These are phyloP conservation scores for Alethe castanea DNA, from an alignment of 2,113 vertebrate genomes.

Conservation along the genomic window DNA sequence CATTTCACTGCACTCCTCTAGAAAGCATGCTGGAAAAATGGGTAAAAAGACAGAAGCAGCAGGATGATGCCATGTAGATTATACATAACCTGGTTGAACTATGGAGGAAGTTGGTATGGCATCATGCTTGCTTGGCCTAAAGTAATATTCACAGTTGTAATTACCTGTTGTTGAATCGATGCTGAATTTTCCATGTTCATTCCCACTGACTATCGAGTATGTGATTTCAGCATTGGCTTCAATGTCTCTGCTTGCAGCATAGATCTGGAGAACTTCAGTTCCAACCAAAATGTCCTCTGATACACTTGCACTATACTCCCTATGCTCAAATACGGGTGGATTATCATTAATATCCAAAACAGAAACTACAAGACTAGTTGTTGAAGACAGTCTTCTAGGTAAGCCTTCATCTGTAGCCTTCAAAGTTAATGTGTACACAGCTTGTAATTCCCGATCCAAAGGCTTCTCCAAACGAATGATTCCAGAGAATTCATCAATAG, in stretches of 20 bases:
- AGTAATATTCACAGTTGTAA: not conserved
- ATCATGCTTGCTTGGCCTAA: not conserved
- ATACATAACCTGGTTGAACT: not conserved
- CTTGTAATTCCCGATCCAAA: slow-evolving; percentile 87
- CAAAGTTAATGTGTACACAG: slow-evolving; percentile 81
- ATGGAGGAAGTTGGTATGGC: not conserved
- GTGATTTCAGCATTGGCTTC: slow-evolving; percentile 89
- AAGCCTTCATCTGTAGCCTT: slow-evolving; percentile 87
- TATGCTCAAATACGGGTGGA: slow-evolving; percentile 92
- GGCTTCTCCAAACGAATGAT: slow-evolving; percentile 84
- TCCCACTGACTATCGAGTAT: slow-evolving; percentile 91
- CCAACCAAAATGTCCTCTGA: slow-evolving; percentile 84
- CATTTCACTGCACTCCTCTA: not conserved
- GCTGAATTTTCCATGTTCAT: slow-evolving; percentile 92
- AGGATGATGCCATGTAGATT: not conserved
- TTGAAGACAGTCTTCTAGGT: slow-evolving; percentile 79
- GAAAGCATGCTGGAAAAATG: not conserved
- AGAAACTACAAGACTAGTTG: slow-evolving; percentile 81
- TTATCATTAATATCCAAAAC: slow-evolving; percentile 98
- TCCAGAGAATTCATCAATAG: slow-evolving; percentile 86
- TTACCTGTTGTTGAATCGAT: slow-evolving; percentile 88
- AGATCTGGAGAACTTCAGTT: slow-evolving; percentile 88
- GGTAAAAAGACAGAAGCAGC: not conserved
- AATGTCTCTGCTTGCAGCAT: slow-evolving; percentile 88
- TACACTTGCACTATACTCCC: slow-evolving; percentile 85